Evolutionary conservation across 2,888 invertebrate species (phyloP).

Genomic region (Philhelius pedissequus): DNA sequence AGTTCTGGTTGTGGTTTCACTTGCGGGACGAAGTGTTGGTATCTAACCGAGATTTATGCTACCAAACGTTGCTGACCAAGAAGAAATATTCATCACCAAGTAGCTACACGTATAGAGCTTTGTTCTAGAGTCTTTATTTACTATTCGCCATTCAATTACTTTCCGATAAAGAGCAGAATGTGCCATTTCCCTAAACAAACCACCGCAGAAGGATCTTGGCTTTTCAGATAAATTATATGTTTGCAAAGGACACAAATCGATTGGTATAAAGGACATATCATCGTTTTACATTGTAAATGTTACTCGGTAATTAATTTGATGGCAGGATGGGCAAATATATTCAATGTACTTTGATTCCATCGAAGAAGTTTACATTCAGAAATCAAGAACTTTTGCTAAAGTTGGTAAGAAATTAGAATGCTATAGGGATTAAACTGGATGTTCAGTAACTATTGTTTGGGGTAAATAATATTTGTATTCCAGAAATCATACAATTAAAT

Average conservation of each 20-base stretch:
- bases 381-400: background rate
- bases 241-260: conserved; percentile 14
- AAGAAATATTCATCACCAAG: conserved; percentile 20
- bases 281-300: background rate
- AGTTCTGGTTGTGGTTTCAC: conserved; percentile 18
- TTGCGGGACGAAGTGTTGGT: conserved; percentile 36
- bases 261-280: conserved; percentile 1
- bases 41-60: conserved; percentile 54
- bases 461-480: no score
- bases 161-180: conserved; percentile 39
- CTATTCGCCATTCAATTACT: conserved; percentile 34
- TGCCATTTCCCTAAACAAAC: background rate
- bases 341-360: background rate
- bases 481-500: no score
- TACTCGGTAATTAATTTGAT: conserved; percentile 24
- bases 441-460: no score
- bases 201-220: background rate
- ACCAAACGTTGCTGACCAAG: conserved; percentile 29
- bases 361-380: background rate
- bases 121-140: conserved; percentile 3
- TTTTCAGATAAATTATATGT: conserved; percentile 34
- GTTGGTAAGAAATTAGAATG: background rate
- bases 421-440: no score
- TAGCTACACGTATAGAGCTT: background rate
- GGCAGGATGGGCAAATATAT: background rate